Evolutionary conservation across 2,113 vertebrate genomes (phyloP).

Genomic region (Nesogale talazaci): DNA sequence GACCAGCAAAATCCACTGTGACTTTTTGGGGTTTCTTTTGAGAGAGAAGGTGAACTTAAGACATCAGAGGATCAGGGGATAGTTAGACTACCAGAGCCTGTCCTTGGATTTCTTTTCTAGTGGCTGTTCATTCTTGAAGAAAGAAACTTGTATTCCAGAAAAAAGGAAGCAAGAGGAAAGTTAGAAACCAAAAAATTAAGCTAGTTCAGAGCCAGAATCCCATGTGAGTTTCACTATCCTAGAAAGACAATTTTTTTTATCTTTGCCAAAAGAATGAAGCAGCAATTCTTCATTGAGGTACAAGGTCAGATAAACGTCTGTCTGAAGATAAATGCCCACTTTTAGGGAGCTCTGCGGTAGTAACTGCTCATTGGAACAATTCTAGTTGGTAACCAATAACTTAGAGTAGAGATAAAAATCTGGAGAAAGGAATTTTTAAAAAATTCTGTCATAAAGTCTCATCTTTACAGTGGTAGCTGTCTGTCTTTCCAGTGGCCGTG

Average conservation of each 20-base stretch:
- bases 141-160: neutral
- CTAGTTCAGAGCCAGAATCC: neutral
- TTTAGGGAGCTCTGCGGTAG: too few relatives aligned
- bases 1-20: neutral
- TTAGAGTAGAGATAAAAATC: neutral
- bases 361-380: neutral
- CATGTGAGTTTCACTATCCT: neutral
- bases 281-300: too few relatives aligned
- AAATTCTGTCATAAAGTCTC: neutral
- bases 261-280: neutral
- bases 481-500: conserved; percentile 90
- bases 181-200: neutral
- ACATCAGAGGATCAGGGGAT: neutral
- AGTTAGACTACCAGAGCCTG: neutral
- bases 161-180: neutral
- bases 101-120: neutral
- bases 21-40: neutral
- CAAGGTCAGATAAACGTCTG: neutral
- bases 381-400: neutral
- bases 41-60: neutral
- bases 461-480: neutral
- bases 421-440: neutral
- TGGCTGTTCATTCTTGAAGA: neutral
- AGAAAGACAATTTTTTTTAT: neutral
- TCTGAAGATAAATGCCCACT: neutral